phyloP scores from a whole-genome alignment of 1,140 invertebrate genomes.

The Drosophila parabipectinata region DNA sequence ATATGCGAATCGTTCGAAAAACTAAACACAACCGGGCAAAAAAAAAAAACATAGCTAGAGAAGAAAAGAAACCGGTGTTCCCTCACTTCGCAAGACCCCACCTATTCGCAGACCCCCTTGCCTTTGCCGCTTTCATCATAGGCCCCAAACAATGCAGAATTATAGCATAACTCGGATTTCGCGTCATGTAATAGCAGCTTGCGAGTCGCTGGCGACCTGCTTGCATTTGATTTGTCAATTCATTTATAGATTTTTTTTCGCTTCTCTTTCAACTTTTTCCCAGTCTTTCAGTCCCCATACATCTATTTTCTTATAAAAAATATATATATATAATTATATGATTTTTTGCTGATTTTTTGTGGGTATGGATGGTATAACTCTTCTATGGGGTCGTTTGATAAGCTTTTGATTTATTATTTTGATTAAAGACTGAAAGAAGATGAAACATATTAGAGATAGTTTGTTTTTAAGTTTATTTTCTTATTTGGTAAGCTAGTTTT shows the following conservation, averaged over 20 bases:
- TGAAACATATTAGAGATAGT: too few relatives aligned
- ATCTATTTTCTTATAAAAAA: too few relatives aligned
- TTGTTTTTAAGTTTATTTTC: too few relatives aligned
- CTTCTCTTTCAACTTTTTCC: constrained; percentile 6
- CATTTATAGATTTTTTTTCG: constrained; percentile 70
- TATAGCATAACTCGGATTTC: constrained; percentile 79
- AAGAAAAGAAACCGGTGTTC: constrained; percentile 25
- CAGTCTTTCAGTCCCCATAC: constrained; percentile 6
- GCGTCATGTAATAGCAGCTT: constrained; percentile 72
- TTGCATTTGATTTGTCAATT: constrained; percentile 78
- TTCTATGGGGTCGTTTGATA: too few relatives aligned
- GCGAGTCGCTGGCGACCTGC: constrained; percentile 28
- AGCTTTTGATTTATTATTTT: too few relatives aligned
- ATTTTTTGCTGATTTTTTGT: too few relatives aligned
- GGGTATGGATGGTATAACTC: too few relatives aligned
- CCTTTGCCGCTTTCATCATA: neutral
- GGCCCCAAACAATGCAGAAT: constrained; percentile 69
- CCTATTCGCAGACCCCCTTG: neutral
- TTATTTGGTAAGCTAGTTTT: too few relatives aligned
- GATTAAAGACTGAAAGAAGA: too few relatives aligned
- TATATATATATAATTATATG: too few relatives aligned
- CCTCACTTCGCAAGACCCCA: neutral
- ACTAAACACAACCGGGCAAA: constrained; percentile 30
- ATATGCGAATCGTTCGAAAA: constrained; percentile 65
- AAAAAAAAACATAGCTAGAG: constrained; percentile 24